Conservation (phyloP, 1,140 invertebrate species). For the Thaumetopoea pityocampa region DNA sequence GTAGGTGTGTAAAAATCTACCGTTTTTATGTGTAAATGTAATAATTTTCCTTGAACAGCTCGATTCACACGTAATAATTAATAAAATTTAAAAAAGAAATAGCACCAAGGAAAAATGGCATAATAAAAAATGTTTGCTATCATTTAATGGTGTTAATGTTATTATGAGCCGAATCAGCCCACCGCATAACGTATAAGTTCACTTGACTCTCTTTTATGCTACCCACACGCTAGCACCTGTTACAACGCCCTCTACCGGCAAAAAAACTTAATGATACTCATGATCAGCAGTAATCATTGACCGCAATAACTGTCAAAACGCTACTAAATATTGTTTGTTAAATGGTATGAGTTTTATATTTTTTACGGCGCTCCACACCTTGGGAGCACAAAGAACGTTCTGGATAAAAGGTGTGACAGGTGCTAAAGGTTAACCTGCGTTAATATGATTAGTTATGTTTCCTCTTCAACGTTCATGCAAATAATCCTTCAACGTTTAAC, state of each 20-base stretch:
- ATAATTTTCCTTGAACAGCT: too few species aligned
- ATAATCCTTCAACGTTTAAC: not conserved
- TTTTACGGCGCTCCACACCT: constrained; percentile 61
- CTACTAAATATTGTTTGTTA: constrained; percentile 74
- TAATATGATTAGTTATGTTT: constrained; percentile 8
- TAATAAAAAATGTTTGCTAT: too few species aligned
- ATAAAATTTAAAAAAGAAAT: too few species aligned
- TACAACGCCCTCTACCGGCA: constrained; percentile 23
- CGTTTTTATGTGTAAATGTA: too few species aligned
- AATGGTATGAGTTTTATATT: constrained; percentile 54
- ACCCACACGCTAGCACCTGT: constrained; percentile 30
- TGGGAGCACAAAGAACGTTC: constrained; percentile 42
- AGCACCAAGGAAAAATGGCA: too few species aligned
- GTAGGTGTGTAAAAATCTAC: too few species aligned
- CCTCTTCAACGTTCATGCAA: constrained; percentile 32
- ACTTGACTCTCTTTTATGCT: constrained; percentile 13
- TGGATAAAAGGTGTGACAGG: constrained; percentile 39
- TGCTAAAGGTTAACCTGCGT: constrained; percentile 34
- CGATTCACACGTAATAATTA: too few species aligned
- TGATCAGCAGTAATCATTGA: constrained; percentile 66
- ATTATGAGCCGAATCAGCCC: constrained; percentile 4
- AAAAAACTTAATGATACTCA: constrained; percentile 53
- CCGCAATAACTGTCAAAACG: constrained; percentile 67
- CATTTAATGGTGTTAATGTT: too few species aligned
- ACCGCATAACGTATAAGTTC: constrained; percentile 8